Evolutionary conservation across 2,888 invertebrate species (phyloP).

Genomic region (Sialis fuliginosa): DNA sequence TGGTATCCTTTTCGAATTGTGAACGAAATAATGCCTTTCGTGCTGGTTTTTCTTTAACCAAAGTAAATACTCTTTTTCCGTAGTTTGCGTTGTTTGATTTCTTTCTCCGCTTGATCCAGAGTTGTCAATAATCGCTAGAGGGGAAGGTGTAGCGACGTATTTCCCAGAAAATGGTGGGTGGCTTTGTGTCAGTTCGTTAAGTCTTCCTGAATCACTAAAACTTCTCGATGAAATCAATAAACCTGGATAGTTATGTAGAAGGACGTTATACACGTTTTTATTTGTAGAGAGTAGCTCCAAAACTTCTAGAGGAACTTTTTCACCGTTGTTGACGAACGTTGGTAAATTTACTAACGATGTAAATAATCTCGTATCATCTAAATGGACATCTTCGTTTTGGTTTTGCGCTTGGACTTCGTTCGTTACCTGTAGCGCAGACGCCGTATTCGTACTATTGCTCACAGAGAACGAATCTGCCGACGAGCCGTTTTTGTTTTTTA

Average conservation of each 20-base stretch:
- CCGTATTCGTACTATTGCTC: constrained; percentile 47
- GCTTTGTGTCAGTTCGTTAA: constrained; percentile 25
- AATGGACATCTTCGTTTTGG: constrained; percentile 10
- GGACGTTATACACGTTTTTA: constrained; percentile 50
- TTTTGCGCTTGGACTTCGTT: constrained; percentile 21
- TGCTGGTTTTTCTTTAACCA: constrained; percentile 36
- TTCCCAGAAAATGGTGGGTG: constrained; percentile 16
- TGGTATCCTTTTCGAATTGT: constrained; percentile 22
- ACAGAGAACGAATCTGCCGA: constrained; percentile 55
- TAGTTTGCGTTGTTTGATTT: constrained; percentile 19
- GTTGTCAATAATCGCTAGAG: constrained; percentile 17
- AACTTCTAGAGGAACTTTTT: constrained; percentile 60
- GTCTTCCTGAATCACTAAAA: constrained; percentile 45
- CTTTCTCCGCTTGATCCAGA: constrained; percentile 25
- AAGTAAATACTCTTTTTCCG: constrained; percentile 32
- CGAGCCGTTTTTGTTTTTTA: constrained; percentile 36
- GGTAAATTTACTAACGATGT: constrained; percentile 74
- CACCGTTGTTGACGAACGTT: constrained; percentile 62
- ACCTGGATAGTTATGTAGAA: constrained; percentile 59
- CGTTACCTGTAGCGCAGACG: constrained; percentile 33
- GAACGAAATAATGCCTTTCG: constrained; percentile 11
- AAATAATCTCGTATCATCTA: constrained; percentile 34
- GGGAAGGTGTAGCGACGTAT: constrained; percentile 19
- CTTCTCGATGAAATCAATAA: constrained; percentile 53
- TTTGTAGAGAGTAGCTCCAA: constrained; percentile 51